phyloP scores from a whole-genome alignment of 2,113 vertebrate genomes.

The Talpa occidentalis region DNA sequence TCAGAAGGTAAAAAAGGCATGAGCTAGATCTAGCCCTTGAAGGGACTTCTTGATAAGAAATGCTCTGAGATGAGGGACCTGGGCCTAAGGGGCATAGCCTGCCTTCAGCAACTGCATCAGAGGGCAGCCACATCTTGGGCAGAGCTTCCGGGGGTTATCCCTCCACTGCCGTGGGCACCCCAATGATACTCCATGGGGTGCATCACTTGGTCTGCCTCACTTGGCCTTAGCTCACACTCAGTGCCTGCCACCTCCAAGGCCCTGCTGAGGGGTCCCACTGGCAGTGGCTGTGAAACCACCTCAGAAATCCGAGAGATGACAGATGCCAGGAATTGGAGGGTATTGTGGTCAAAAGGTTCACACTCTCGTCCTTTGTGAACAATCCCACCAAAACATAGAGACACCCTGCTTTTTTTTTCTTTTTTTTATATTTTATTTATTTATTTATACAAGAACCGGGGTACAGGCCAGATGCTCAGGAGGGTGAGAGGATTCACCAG shows the following conservation, averaged over 20 bases:
- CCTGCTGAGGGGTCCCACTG: not conserved
- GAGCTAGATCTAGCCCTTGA: too few species aligned
- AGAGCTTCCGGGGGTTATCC: not conserved
- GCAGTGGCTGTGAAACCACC: not conserved
- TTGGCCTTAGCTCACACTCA: too few species aligned
- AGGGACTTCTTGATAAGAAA: not conserved
- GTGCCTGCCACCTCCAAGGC: too few species aligned
- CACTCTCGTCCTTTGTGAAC: not conserved
- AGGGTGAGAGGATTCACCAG: too few species aligned
- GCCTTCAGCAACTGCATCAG: not conserved
- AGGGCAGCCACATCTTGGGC: not conserved
- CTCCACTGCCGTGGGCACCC: not conserved
- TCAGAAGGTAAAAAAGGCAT: not conserved
- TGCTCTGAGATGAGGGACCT: not conserved
- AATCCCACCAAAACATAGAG: not conserved
- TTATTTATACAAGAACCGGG: too few species aligned
- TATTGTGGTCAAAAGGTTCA: not conserved
- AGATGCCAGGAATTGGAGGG: not conserved
- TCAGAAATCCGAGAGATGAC: not conserved
- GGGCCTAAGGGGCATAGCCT: fast-evolving
- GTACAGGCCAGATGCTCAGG: too few species aligned
- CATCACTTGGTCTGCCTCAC: not conserved
- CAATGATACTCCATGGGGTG: too few species aligned
- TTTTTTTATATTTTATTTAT: too few species aligned
- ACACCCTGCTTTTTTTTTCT: not conserved